These are phyloP conservation scores for Eristalinus aeneus DNA, from an alignment of 2,888 invertebrate species.

Conservation along the genomic window DNA sequence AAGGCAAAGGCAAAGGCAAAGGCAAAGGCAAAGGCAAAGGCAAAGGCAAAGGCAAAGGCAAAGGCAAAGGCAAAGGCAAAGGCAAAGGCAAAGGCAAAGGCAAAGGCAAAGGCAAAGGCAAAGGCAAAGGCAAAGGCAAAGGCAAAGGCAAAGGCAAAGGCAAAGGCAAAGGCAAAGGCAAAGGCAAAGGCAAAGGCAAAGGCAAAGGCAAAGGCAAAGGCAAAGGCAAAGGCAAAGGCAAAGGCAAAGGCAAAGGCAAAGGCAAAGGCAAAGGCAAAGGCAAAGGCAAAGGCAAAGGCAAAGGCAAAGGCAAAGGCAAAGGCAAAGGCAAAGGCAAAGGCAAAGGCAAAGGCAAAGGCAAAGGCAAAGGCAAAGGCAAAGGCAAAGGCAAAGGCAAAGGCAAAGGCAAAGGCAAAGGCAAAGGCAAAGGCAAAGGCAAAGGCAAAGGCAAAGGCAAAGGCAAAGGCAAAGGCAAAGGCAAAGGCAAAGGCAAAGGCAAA, in stretches of 20 bases:
- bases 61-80: slow-evolving; percentile 11
- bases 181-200: slow-evolving; percentile 11
- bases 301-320: slow-evolving; percentile 11
- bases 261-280: slow-evolving; percentile 11
- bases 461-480: not conserved
- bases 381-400: not conserved
- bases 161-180: slow-evolving; percentile 9
- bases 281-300: slow-evolving; percentile 9
- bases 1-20: slow-evolving; percentile 11
- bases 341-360: not conserved
- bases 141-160: slow-evolving; percentile 11
- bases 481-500: not conserved
- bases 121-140: slow-evolving; percentile 11
- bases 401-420: not conserved
- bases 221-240: not conserved
- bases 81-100: slow-evolving; percentile 11
- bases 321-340: slow-evolving; percentile 11
- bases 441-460: not conserved
- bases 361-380: not conserved
- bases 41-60: slow-evolving; percentile 9
- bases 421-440: not conserved
- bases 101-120: slow-evolving; percentile 9
- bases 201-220: slow-evolving; percentile 11
- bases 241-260: slow-evolving; percentile 11
- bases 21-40: slow-evolving; percentile 11